Conservation (phyloP, 2,888 invertebrate species). For the Phrixothrix hirtus region DNA sequence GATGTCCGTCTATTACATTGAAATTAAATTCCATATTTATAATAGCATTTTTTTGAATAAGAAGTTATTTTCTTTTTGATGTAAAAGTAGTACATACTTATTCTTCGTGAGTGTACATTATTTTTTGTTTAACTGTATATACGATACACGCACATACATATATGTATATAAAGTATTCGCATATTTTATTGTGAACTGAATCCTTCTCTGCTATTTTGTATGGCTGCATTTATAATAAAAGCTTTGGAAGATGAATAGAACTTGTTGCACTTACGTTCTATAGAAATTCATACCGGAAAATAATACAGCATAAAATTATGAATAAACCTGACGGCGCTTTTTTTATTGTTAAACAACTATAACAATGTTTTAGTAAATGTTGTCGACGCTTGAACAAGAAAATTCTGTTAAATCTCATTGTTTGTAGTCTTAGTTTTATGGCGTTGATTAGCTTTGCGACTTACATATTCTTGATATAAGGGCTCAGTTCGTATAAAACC, state of each 20-base stretch:
- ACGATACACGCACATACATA: no score
- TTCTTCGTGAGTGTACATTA: no score
- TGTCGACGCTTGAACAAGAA: conserved; percentile 19
- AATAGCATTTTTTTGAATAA: no score
- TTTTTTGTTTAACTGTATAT: no score
- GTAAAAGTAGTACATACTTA: no score
- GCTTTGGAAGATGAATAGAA: conserved; percentile 21
- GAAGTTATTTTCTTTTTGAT: no score
- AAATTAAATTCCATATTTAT: no score
- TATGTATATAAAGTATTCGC: no score
- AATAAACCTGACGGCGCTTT: conserved; percentile 23
- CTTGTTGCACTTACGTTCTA: conserved; percentile 24
- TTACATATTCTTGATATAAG: conserved; percentile 14
- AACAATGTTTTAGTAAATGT: conserved; percentile 14
- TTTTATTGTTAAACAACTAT: conserved; percentile 3
- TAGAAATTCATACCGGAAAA: conserved; percentile 22
- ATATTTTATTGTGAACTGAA: no score
- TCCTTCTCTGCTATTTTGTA: conserved; percentile 12
- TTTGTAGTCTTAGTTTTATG: conserved; percentile 15
- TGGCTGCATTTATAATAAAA: conserved; percentile 22
- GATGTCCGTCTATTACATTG: no score
- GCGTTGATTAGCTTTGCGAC: conserved; percentile 17
- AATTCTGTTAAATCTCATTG: conserved; percentile 25
- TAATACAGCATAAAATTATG: conserved; percentile 19
- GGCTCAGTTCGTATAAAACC: conserved; percentile 8